A percentile compares a stretch with the other conserved stretches of the same genome.
Evolutionary conservation across 2,113 vertebrate genomes (phyloP).

Genomic region (Ornithorhynchus anatinus): DNA sequence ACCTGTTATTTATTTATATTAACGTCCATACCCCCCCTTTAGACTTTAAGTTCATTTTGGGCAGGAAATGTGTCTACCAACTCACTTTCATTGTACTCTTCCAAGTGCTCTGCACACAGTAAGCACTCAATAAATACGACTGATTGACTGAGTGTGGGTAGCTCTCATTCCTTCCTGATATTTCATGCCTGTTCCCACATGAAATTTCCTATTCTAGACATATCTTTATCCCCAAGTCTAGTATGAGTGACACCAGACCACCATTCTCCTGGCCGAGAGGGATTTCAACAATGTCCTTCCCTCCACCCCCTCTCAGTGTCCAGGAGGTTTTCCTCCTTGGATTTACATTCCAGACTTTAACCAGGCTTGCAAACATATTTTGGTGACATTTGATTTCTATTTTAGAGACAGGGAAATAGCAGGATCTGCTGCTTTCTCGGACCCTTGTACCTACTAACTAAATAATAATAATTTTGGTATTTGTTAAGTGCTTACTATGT

Average conservation of each 20-base stretch:
- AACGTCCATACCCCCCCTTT: too few relatives aligned
- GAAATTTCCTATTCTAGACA: background rate
- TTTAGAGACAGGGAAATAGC: background rate
- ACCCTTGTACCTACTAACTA: background rate
- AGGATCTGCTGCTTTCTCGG: background rate
- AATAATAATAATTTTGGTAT: too few relatives aligned
- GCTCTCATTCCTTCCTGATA: background rate
- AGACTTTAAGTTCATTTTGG: too few relatives aligned
- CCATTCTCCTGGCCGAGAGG: background rate
- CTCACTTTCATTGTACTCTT: too few relatives aligned
- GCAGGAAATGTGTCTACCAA: too few relatives aligned
- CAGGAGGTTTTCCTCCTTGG: background rate
- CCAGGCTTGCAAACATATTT: background rate
- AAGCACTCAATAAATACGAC: too few relatives aligned
- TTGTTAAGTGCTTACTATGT: too few relatives aligned
- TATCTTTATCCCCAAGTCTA: background rate
- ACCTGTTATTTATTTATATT: too few relatives aligned
- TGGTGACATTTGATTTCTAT: too few relatives aligned
- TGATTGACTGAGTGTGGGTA: background rate
- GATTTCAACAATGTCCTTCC: background rate
- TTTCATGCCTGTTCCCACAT: background rate
- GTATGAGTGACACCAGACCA: background rate
- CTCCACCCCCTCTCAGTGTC: background rate
- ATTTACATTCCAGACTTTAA: background rate
- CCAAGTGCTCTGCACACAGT: too few relatives aligned